phyloP scores from a whole-genome alignment of 2,888 invertebrate genomes.

The Lomographa bimaculata region DNA sequence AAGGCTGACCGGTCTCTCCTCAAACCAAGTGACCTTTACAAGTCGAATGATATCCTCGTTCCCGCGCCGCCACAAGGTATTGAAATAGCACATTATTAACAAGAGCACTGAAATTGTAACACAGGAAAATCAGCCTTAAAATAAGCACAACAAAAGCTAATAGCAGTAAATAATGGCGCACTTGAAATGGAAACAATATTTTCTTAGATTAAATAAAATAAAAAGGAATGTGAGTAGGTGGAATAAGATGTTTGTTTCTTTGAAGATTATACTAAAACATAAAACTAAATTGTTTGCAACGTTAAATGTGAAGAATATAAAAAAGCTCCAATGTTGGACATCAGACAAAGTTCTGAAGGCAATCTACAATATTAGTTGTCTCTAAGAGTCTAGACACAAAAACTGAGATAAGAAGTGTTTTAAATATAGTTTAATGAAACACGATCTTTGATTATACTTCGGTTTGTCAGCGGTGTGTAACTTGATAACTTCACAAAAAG shows the following conservation, averaged over 20 bases:
- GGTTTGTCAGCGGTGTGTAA: slow-evolving; percentile 38
- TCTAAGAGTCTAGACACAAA: slow-evolving; percentile 14
- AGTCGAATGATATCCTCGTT: slow-evolving; percentile 77
- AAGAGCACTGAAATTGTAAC: slow-evolving; percentile 32
- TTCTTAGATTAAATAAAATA: slow-evolving; percentile 7
- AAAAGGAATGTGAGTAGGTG: slow-evolving; percentile 9
- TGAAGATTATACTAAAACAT: slow-evolving; percentile 3
- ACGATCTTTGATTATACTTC: slow-evolving; percentile 39
- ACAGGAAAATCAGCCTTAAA: slow-evolving; percentile 33
- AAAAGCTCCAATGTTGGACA: slow-evolving; percentile 13
- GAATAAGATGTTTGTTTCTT: slow-evolving; percentile 4
- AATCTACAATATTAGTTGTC: slow-evolving; percentile 34
- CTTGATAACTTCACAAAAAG: slow-evolving; percentile 36
- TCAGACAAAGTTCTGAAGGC: slow-evolving; percentile 26
- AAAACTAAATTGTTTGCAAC: slow-evolving; percentile 2
- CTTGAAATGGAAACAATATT: slow-evolving; percentile 4
- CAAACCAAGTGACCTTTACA: slow-evolving; percentile 78
- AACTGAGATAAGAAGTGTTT: slow-evolving; percentile 7
- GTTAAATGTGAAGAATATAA: slow-evolving; percentile 11
- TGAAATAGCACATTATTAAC: slow-evolving; percentile 55
- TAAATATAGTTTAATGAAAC: slow-evolving; percentile 29
- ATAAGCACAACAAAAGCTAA: slow-evolving; percentile 2
- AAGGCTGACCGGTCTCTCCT: slow-evolving; percentile 82
- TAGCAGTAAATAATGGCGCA: not conserved
- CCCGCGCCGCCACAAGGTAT: slow-evolving; percentile 58